phyloP scores from a whole-genome alignment of 1,140 invertebrate genomes.

The Orussus abietinus region DNA sequence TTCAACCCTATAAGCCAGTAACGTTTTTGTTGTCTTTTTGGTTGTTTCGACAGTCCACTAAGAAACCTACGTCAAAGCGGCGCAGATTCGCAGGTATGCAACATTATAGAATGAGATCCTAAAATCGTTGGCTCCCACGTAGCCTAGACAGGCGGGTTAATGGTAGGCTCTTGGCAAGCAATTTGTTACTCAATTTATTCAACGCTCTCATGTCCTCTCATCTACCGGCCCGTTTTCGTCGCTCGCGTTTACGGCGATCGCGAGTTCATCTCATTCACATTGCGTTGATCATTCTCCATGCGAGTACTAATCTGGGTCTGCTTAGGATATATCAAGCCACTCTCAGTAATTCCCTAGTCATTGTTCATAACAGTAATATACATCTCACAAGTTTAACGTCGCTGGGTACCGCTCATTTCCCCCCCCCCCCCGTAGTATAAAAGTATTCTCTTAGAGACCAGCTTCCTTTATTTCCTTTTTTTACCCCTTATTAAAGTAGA shows the following conservation, averaged over 20 bases:
- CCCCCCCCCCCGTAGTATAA: too few relatives aligned
- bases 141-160: too few relatives aligned
- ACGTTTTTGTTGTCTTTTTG: slow-evolving; percentile 40
- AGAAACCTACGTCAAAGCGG: slow-evolving; percentile 46
- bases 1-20: too few relatives aligned
- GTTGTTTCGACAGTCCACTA: slow-evolving; percentile 49
- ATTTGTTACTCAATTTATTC: too few relatives aligned
- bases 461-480: slow-evolving; percentile 10
- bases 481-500: neutral
- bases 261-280: slow-evolving; percentile 6
- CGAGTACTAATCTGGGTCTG: neutral
- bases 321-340: slow-evolving; percentile 1
- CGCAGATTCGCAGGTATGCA: slow-evolving; percentile 49
- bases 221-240: slow-evolving; percentile 18
- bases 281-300: neutral
- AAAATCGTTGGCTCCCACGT: slow-evolving; percentile 21
- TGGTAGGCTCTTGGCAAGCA: slow-evolving; percentile 10
- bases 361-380: too few relatives aligned
- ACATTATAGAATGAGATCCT: slow-evolving; percentile 35
- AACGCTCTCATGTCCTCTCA: slow-evolving; percentile 18
- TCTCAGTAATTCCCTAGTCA: too few relatives aligned
- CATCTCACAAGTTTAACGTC: too few relatives aligned
- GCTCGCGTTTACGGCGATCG: slow-evolving; percentile 16
- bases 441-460: too few relatives aligned
- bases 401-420: too few relatives aligned